Evolutionary conservation across 2,888 invertebrate species (phyloP).

Genomic region (Ferrisia virgata): DNA sequence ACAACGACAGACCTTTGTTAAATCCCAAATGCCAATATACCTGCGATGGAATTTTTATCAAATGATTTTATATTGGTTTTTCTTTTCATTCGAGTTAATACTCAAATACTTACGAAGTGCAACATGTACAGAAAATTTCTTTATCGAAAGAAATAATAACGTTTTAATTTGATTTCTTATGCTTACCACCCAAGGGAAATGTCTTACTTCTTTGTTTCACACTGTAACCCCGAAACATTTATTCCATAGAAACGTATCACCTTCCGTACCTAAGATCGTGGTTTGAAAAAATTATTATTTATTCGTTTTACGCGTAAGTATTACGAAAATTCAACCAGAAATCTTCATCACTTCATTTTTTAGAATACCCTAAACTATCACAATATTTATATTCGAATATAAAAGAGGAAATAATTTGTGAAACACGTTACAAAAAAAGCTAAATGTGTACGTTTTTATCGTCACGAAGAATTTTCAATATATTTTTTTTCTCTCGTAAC

Average conservation of each 20-base stretch:
- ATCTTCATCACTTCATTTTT: not conserved
- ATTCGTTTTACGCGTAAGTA: not conserved
- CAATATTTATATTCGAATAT: not conserved
- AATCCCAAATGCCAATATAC: slow-evolving; percentile 12
- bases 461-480: not conserved
- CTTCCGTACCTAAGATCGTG: not conserved
- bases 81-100: not conserved
- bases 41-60: not conserved
- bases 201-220: too few species aligned
- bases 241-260: slow-evolving; percentile 10
- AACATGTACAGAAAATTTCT: slow-evolving; percentile 18
- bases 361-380: not conserved
- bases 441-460: not conserved
- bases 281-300: slow-evolving; percentile 16
- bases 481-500: not conserved
- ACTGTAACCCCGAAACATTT: not conserved
- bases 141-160: slow-evolving; percentile 16
- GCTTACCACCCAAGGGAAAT: slow-evolving; percentile 10
- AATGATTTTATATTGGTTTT: slow-evolving; percentile 31
- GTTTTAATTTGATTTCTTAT: slow-evolving; percentile 26
- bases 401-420: not conserved
- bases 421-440: not conserved
- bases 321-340: not conserved
- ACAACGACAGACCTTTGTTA: not conserved
- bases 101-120: not conserved